phyloP scores from a whole-genome alignment of 2,113 vertebrate species.

The Nycticorax nycticorax region DNA sequence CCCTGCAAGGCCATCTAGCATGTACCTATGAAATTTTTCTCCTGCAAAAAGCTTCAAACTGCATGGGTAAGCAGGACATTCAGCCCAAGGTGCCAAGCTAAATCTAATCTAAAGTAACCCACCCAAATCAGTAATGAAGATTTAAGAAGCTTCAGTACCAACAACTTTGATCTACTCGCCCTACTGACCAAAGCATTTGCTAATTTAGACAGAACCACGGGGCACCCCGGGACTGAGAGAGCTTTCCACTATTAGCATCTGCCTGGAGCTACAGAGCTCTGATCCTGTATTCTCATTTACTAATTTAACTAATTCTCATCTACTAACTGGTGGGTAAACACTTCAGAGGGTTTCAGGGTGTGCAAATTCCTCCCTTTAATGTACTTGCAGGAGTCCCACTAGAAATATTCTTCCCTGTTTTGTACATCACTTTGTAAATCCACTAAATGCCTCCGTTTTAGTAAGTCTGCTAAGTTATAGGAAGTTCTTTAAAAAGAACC shows the following conservation, averaged over 20 bases:
- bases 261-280: not conserved
- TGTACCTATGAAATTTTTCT: not conserved
- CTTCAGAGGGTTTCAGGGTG: not conserved
- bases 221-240: not conserved
- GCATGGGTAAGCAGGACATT: not conserved
- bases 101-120: not conserved
- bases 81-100: not conserved
- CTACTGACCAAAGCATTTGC: not conserved
- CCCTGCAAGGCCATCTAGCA: not conserved
- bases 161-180: not conserved
- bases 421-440: not conserved
- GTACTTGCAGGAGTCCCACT: not conserved
- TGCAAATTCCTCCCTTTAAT: not conserved
- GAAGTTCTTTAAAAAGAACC: not conserved
- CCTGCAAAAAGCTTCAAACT: not conserved
- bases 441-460: not conserved
- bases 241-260: not conserved
- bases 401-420: not conserved
- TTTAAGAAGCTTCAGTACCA: not conserved
- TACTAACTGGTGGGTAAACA: not conserved
- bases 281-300: not conserved
- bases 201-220: not conserved
- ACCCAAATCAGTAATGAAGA: not conserved
- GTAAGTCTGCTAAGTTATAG: not conserved
- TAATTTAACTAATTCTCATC: not conserved